These are phyloP conservation scores for Paguma larvata DNA, from an alignment of 2,797 vertebrate species.

Conservation along the genomic window DNA sequence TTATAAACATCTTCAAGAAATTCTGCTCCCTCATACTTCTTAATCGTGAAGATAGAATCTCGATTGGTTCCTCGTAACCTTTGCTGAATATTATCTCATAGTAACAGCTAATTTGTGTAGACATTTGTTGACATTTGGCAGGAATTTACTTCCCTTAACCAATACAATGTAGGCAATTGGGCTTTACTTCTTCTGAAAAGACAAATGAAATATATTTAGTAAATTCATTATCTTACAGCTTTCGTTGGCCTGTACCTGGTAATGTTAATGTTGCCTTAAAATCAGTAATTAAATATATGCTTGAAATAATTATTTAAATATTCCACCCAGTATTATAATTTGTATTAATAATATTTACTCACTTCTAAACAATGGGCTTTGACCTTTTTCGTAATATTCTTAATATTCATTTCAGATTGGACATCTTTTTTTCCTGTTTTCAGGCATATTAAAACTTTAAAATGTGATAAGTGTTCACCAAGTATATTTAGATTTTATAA, in stretches of 20 bases:
- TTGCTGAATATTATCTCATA: not conserved
- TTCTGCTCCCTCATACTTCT: not conserved
- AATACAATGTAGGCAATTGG: not conserved
- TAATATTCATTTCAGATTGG: not conserved
- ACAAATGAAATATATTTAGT: not conserved
- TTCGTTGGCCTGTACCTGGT: not conserved
- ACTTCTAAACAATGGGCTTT: not conserved
- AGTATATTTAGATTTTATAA: not conserved
- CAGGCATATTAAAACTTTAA: slow-evolving; percentile 20
- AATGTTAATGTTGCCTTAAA: slow-evolving; percentile 69
- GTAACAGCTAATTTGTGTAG: not conserved
- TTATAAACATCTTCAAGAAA: slow-evolving; percentile 9
- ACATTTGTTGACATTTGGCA: not conserved
- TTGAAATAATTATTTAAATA: slow-evolving; percentile 72
- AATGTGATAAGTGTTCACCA: not conserved
- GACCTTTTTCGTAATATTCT: not conserved
- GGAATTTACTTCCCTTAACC: not conserved
- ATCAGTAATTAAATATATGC: slow-evolving; percentile 45
- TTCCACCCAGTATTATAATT: slow-evolving; percentile 62
- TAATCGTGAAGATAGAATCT: not conserved
- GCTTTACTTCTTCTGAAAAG: slow-evolving; percentile 1
- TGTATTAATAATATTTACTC: slow-evolving; percentile 67
- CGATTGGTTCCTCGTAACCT: not conserved
- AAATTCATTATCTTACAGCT: not conserved
- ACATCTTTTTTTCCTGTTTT: slow-evolving; percentile 24